Percentiles rank a stretch among this genome's conserved stretches.
phyloP scores from a whole-genome alignment of 2,113 vertebrate species.

The Oreocharis arfaki region DNA sequence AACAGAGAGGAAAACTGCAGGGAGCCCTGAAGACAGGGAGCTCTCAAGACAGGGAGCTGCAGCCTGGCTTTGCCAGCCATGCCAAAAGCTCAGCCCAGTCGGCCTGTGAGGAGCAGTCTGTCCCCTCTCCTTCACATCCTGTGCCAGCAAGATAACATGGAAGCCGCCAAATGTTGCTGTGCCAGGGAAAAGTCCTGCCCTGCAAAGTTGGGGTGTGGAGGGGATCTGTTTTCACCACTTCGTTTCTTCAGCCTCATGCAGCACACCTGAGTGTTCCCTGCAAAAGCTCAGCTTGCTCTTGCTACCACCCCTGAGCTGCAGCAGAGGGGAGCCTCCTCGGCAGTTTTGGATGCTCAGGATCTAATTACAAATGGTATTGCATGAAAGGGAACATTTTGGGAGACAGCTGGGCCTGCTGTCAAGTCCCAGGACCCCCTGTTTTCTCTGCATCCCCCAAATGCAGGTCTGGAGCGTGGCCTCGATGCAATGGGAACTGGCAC shows the following conservation, averaged over 20 bases:
- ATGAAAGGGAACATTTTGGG: rapidly evolving
- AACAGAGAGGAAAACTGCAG: background rate
- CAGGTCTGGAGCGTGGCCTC: background rate
- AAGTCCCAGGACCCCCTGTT: background rate
- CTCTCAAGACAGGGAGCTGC: background rate
- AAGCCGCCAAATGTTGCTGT: background rate
- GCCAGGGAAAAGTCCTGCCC: background rate
- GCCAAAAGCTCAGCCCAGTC: rapidly evolving
- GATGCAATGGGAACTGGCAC: background rate
- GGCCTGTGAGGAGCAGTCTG: rapidly evolving
- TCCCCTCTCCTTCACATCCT: background rate
- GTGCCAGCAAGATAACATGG: background rate
- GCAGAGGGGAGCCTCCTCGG: rapidly evolving
- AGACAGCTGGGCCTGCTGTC: background rate
- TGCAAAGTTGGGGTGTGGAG: background rate
- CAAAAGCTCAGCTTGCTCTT: background rate
- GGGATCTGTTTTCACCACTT: background rate
- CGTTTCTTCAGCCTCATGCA: background rate
- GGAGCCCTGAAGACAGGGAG: background rate
- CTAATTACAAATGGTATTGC: background rate
- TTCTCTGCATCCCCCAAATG: background rate
- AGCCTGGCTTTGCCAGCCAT: rapidly evolving
- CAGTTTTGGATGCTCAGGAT: background rate
- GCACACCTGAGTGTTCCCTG: background rate
- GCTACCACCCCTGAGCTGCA: background rate